Evolutionary conservation across 2,888 invertebrate genomes (phyloP).

Genomic region (Acheta domesticus): DNA sequence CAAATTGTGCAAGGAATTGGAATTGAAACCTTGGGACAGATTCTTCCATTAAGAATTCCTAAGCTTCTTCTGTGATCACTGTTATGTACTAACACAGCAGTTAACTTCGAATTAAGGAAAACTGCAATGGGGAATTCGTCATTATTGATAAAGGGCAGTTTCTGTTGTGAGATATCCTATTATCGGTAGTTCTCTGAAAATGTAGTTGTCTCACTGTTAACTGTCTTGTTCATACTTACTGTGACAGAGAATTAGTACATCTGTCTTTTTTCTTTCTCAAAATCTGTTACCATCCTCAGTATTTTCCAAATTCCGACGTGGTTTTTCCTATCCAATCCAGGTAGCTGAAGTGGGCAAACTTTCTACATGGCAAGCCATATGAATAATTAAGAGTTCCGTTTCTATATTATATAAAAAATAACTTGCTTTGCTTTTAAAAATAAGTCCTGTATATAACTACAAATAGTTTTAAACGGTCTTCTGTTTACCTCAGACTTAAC

Average conservation of each 20-base stretch:
- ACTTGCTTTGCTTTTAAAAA: background rate
- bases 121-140: background rate
- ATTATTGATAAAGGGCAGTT: background rate
- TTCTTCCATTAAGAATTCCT: background rate
- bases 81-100: background rate
- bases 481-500: too few species aligned
- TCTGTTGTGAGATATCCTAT: background rate
- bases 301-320: background rate
- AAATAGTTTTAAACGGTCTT: too few species aligned
- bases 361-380: background rate
- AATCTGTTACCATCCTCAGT: background rate
- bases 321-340: background rate
- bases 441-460: too few species aligned
- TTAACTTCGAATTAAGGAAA: background rate
- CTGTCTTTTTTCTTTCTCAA: background rate
- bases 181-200: too few species aligned
- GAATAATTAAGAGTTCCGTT: background rate
- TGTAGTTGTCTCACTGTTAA: background rate
- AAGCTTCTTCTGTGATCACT: background rate
- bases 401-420: background rate
- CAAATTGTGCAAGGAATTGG: background rate
- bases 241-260: slow-evolving; percentile 9
- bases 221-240: background rate
- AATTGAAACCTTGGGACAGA: background rate
- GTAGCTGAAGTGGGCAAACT: slow-evolving; percentile 1